phyloP scores from a whole-genome alignment of 2,797 vertebrate genomes.

The Calcarius lapponicus region DNA sequence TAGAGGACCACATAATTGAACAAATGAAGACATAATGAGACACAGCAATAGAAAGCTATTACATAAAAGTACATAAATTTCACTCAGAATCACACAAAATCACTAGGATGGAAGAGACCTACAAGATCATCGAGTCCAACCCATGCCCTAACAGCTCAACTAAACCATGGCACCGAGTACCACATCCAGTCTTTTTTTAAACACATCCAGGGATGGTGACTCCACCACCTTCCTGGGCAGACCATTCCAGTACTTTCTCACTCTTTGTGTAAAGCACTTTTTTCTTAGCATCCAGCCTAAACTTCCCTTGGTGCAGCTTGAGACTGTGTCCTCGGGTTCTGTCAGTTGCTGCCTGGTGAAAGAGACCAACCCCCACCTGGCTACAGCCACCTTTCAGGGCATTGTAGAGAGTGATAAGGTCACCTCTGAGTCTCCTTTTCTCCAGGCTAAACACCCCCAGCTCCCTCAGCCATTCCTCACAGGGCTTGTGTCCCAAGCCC shows the following conservation, averaged over 20 bases:
- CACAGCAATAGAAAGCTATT: neutral
- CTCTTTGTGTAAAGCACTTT: fast-evolving
- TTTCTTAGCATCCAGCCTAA: too few relatives aligned
- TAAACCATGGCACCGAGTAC: fast-evolving
- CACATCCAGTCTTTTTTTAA: too few relatives aligned
- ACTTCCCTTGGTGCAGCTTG: neutral
- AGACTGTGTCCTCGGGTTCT: fast-evolving
- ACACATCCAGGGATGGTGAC: neutral
- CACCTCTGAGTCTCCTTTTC: too few relatives aligned
- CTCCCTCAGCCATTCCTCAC: too few relatives aligned
- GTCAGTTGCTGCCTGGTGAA: too few relatives aligned
- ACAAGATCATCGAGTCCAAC: neutral
- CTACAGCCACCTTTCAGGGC: too few relatives aligned
- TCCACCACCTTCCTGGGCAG: neutral
- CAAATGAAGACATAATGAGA: neutral
- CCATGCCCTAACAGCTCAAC: neutral
- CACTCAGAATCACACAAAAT: neutral
- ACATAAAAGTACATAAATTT: neutral
- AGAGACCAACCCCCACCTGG: neutral
- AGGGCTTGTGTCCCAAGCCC: too few relatives aligned
- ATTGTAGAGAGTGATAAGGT: too few relatives aligned
- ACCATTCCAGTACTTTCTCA: neutral
- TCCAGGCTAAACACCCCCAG: too few relatives aligned
- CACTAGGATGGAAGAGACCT: neutral
- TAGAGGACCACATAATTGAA: neutral